These are phyloP conservation scores for Rostratula benghalensis DNA, from an alignment of 2,113 vertebrate species.

Conservation along the genomic window DNA sequence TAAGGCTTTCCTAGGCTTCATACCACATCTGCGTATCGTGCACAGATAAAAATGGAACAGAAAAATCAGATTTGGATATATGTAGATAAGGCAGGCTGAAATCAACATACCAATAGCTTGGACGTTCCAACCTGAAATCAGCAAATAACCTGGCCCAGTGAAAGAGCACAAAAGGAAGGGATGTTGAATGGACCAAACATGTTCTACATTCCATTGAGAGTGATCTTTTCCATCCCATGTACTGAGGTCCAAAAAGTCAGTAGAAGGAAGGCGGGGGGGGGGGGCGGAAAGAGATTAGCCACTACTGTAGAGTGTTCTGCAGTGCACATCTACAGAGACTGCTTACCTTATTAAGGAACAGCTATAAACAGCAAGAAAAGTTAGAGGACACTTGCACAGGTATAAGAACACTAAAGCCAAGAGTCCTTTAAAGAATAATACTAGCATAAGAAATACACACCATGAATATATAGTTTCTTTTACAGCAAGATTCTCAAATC, in stretches of 20 bases:
- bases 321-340: background rate
- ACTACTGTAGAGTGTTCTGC: background rate
- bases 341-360: background rate
- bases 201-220: background rate
- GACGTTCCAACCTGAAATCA: background rate
- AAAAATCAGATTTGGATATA: background rate
- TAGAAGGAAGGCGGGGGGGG: background rate
- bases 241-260: background rate
- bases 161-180: background rate
- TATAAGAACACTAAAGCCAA: background rate
- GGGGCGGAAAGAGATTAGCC: background rate
- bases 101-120: background rate
- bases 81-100: background rate
- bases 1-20: background rate
- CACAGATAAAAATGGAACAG: background rate
- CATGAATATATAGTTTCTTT: background rate
- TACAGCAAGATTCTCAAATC: background rate
- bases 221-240: background rate
- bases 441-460: background rate
- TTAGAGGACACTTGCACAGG: background rate
- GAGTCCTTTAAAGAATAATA: background rate
- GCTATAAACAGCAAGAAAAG: background rate
- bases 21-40: background rate
- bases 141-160: background rate
- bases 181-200: fast-evolving